phyloP scores from a whole-genome alignment of 2,888 invertebrate genomes.

The Synergus gifuensis region DNA sequence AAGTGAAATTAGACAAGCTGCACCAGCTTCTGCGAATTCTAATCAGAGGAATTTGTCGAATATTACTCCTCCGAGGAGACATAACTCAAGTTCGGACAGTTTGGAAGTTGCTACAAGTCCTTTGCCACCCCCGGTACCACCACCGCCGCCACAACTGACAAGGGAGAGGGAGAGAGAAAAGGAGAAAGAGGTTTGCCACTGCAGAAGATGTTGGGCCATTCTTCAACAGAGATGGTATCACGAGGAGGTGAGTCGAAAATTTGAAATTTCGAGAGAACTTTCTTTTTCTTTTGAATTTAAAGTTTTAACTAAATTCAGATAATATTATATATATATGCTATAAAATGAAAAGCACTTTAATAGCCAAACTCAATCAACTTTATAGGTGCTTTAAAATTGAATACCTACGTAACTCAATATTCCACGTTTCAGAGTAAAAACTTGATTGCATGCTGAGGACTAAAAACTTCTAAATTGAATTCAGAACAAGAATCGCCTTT shows the following conservation, averaged over 20 bases:
- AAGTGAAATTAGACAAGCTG: slow-evolving; percentile 55
- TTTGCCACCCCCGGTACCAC: slow-evolving; percentile 78
- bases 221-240: slow-evolving; percentile 72
- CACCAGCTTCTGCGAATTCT: slow-evolving; percentile 9
- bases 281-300: neutral
- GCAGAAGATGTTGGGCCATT: slow-evolving; percentile 74
- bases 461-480: slow-evolving; percentile 25
- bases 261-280: neutral
- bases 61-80: slow-evolving; percentile 74
- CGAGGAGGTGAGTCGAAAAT: slow-evolving; percentile 73
- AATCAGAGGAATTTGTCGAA: slow-evolving; percentile 63
- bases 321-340: too few species aligned
- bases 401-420: neutral
- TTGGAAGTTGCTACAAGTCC: slow-evolving; percentile 76
- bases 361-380: too few species aligned
- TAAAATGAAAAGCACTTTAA: too few species aligned
- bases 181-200: slow-evolving; percentile 70
- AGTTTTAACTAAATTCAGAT: too few species aligned
- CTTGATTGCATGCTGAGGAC: neutral
- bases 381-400: too few species aligned
- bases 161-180: slow-evolving; percentile 62
- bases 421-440: neutral
- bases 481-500: neutral
- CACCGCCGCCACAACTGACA: slow-evolving; percentile 75
- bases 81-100: slow-evolving; percentile 76